Base-by-base conservation (phyloP, 2,113 vertebrate genomes). In the Gallinago media region DNA sequence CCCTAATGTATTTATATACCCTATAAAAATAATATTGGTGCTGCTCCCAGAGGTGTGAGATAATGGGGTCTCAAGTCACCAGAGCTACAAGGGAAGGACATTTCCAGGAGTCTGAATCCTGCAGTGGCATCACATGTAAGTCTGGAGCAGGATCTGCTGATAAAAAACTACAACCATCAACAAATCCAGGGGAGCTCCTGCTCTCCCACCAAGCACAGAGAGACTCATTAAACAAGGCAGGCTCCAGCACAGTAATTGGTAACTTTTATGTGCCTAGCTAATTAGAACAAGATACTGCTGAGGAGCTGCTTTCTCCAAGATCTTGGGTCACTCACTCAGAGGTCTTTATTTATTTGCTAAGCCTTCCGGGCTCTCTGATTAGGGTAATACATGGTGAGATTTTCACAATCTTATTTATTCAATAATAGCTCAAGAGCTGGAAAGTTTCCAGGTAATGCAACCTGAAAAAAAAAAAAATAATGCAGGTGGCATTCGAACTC, bases 381-480 rank as follows among this genome's bases (percentile, higher is more conserved):
- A 97, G 88, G 68, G 89, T 96, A 97, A 96, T 95, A 94, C 93
- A 46, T 75, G 74, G 96, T 93, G 94, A 97, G 97, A 96, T 94
- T 97, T 96, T 97, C 94, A 94, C 95, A 95, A 97, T 97, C 90
- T 89, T 95, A 96, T 94, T 96, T 95, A 94, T 95, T 96, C 84
- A 92, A 85, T 94, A 96, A 94, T 70, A 97, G 88, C 84, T 88
- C 3, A 1, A 88, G 63, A 80, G 78, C 72, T 97, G 97, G 95
- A 97, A 91, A 74, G 22, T 44, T 93, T 96, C 96, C 96, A 97
- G 89, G 21, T 84, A 96, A 77, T 20, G 79, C 52, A 97, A 89
- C 71, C 55, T 89, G 74, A 5, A 54, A 54, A 62, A 82, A 77
- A 61, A 74, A 65, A 59, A 70, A 40, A 71, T 70, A 70, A 18